phyloP scores from a whole-genome alignment of 2,113 vertebrate species.

The Silurus asotus region DNA sequence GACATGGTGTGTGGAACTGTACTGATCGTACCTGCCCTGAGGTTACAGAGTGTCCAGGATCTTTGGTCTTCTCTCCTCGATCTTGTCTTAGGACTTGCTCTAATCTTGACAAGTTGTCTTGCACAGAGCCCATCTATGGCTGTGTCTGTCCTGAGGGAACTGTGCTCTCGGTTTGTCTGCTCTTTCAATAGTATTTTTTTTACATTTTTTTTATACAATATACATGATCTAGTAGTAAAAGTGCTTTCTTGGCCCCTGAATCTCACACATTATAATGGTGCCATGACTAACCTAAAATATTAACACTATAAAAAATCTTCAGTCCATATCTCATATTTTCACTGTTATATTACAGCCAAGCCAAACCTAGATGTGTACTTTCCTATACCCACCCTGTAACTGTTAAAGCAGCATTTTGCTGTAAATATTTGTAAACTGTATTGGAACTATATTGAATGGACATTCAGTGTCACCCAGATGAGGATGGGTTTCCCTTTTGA shows the following conservation, averaged over 20 bases:
- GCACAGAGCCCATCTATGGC: constrained; percentile 69
- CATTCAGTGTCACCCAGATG: no score
- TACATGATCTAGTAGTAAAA: not conserved
- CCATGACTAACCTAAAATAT: not conserved
- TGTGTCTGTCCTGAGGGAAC: constrained; percentile 84
- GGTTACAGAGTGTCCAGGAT: constrained; percentile 72
- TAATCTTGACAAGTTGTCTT: constrained; percentile 64
- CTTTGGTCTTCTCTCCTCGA: constrained; percentile 73
- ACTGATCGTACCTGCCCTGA: constrained; percentile 65
- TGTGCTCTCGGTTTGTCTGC: constrained; percentile 74
- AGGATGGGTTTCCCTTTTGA: no score
- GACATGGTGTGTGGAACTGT: constrained; percentile 79
- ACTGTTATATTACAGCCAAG: not conserved
- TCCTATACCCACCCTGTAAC: not conserved
- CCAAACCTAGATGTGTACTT: not conserved
- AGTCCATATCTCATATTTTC: not conserved
- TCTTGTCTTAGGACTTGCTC: constrained; percentile 85
- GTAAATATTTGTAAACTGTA: not conserved
- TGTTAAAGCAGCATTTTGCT: not conserved
- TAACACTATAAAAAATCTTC: not conserved
- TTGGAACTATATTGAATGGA: no score
- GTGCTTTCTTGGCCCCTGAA: not conserved
- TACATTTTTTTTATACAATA: not conserved
- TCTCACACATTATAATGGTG: not conserved
- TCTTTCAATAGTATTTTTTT: not conserved